These are phyloP conservation scores for Gymnocephalus cernua DNA, from an alignment of 2,113 vertebrate genomes.

Conservation along the genomic window DNA sequence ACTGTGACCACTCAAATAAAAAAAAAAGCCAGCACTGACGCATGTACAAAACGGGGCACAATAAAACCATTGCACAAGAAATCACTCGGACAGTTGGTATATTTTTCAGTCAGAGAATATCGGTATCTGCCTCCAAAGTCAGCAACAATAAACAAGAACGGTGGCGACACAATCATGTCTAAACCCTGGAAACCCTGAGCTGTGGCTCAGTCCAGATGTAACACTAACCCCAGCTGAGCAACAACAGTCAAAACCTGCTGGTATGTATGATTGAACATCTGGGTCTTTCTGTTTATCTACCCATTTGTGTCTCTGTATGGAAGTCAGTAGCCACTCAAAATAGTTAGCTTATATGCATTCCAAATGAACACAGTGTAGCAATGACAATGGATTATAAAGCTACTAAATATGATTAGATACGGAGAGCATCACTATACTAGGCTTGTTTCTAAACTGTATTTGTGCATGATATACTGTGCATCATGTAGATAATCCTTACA, in stretches of 20 bases:
- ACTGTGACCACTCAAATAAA: slow-evolving; percentile 16
- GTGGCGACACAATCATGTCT: background rate
- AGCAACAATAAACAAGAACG: slow-evolving; percentile 10
- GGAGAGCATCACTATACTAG: background rate
- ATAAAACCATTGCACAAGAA: background rate
- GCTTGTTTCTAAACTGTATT: background rate
- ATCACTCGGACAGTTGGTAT: background rate
- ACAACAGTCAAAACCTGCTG: slow-evolving; percentile 15
- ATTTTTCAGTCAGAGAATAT: background rate
- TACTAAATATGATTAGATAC: background rate
- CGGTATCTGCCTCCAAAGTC: slow-evolving; percentile 18
- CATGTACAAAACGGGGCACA: slow-evolving; percentile 11
- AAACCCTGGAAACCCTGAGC: slow-evolving; percentile 5
- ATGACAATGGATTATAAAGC: slow-evolving; percentile 1
- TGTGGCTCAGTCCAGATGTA: slow-evolving; percentile 15
- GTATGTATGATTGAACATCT: slow-evolving; percentile 6
- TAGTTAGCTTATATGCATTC: background rate
- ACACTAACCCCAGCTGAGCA: slow-evolving; percentile 27
- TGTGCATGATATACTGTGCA: background rate
- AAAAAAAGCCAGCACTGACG: slow-evolving; percentile 5
- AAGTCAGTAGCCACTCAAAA: background rate
- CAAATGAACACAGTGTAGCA: background rate
- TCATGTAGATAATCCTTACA: background rate
- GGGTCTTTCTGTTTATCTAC: slow-evolving; percentile 1
- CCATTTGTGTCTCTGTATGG: background rate